These are phyloP conservation scores for Graptemys geographica DNA, from an alignment of 2,797 vertebrate species.

Conservation along the genomic window DNA sequence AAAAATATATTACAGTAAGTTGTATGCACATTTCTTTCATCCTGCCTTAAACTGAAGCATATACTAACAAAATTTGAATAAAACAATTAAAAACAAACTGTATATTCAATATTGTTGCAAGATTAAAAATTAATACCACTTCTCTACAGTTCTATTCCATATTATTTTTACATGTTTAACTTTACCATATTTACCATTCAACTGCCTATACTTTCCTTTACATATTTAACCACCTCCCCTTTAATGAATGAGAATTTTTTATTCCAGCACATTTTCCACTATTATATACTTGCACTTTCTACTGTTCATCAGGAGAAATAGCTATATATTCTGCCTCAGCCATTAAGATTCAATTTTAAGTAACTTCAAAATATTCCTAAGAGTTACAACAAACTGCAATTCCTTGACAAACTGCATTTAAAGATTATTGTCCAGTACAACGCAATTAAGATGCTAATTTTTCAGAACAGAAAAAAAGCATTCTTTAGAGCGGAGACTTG, in stretches of 20 bases:
- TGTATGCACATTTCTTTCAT: not conserved
- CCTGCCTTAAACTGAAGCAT: not conserved
- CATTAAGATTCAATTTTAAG: not conserved
- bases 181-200: not conserved
- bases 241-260: not conserved
- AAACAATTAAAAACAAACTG: not conserved
- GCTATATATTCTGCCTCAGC: not conserved
- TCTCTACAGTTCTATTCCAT: not conserved
- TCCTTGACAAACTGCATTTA: not conserved
- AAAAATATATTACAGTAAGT: not conserved
- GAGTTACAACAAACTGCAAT: not conserved
- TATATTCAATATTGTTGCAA: not conserved
- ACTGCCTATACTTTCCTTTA: not conserved
- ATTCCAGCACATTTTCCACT: not conserved
- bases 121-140: not conserved
- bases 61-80: not conserved
- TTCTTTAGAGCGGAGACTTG: not conserved
- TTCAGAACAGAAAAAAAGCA: not conserved
- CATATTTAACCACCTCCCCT: not conserved
- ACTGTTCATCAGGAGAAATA: not conserved
- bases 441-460: not conserved
- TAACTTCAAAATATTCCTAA: not conserved
- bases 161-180: not conserved
- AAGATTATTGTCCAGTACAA: not conserved
- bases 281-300: not conserved